phyloP scores from a whole-genome alignment of 2,113 vertebrate genomes.

The Excalfactoria chinensis region DNA sequence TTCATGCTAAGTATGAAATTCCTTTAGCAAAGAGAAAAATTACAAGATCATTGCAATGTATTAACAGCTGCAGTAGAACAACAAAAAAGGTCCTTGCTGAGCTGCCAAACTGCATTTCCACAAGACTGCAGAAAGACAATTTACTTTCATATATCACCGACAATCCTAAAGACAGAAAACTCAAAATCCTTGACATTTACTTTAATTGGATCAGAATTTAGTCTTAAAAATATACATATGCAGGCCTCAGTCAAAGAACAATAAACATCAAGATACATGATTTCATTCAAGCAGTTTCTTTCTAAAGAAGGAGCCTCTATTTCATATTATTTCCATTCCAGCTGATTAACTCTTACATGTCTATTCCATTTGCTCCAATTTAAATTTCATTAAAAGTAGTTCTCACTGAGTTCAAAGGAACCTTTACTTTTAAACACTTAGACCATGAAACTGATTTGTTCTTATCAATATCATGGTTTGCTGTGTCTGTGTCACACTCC shows the following conservation, averaged over 20 bases:
- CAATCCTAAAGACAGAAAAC: neutral
- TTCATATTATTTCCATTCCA: slow-evolving; percentile 30
- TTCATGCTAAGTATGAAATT: neutral
- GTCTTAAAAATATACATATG: slow-evolving; percentile 34
- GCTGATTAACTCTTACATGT: slow-evolving; percentile 41
- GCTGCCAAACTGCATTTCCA: neutral
- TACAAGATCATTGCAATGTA: neutral
- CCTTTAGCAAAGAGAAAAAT: neutral
- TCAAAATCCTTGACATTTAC: neutral
- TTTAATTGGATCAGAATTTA: slow-evolving; percentile 34
- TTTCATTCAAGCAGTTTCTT: slow-evolving; percentile 28
- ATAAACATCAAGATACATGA: slow-evolving; percentile 22
- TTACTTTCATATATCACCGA: neutral
- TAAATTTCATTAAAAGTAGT: slow-evolving; percentile 60
- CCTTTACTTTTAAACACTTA: slow-evolving; percentile 53
- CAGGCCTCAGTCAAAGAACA: slow-evolving; percentile 40
- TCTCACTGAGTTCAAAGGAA: slow-evolving; percentile 60
- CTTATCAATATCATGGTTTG: slow-evolving; percentile 47
- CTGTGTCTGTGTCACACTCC: neutral
- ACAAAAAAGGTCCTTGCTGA: neutral
- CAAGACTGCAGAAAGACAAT: neutral
- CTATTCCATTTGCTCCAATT: slow-evolving; percentile 39
- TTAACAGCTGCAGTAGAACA: neutral
- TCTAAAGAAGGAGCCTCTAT: neutral
- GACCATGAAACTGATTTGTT: slow-evolving; percentile 49